Evolutionary conservation across 2,888 invertebrate species (phyloP), one percentile per base, ranked within the genome.

Genomic region (Lysandra bellargus): DNA sequence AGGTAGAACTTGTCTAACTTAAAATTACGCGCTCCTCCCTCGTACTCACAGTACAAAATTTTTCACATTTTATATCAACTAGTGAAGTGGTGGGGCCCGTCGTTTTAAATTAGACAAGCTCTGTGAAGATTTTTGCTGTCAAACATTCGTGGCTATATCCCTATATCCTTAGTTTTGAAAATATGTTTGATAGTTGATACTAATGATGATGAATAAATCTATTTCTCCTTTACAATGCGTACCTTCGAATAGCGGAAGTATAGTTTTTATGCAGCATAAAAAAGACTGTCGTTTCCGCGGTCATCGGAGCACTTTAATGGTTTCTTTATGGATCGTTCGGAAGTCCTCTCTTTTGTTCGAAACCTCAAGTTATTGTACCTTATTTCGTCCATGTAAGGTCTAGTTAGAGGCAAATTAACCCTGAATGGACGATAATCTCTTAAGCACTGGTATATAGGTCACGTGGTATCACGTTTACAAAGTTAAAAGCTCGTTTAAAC

Each of bases 261-360:
- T 90, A 81, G 82, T 69, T 69, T 33, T 64, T 69, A 33, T 69
- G 69, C 81, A 78, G 80, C 81, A 84, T 84, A 40, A 74, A 69
- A 69, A 69, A 69, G 69, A 37, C 33, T 5, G 37, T 33, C 69
- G 84, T 69, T 49, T 78, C 44, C 72, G 78, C 86, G 83, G 86
- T 86, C 85, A 86, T 87, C 87, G 85, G 90, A 89, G 89, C 89
- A 90, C 88, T 89, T 90, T 91, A 90, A 90, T 87, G 90, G 85
- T 84, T 85, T 84, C 88, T 90, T 92, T 92, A 92, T 91, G 84
- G 91, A 83, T 89, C 89, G 89, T 92, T 90, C 87, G 84, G 85
- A 83, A 85, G 84, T 89, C 87, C 83, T 84, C 84, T 83, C 86
- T 87, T 87, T 89, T 88, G 87, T 87, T 85, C 84, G 82, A 79